Evolutionary conservation across 2,797 vertebrate species (phyloP), one percentile per base, ranked within the genome.

Genomic region (Phyllotis vaccarum): DNA sequence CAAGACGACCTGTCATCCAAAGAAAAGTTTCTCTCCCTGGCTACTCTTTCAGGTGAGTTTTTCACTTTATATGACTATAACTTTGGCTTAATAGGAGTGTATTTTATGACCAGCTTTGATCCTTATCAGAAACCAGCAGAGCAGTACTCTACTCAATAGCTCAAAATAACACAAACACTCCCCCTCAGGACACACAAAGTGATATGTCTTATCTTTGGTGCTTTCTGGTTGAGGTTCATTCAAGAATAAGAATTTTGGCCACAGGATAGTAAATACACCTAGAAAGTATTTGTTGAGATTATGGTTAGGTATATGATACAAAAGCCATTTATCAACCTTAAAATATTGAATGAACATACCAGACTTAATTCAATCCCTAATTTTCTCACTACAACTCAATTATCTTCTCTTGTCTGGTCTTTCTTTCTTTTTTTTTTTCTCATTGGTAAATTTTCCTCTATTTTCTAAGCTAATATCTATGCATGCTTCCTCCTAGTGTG

Each of bases 111-210:
- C 7, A 27, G 78, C 8, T n/a, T 37, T 58, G 9, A 14, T 29
- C 46, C 58, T 22, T 3, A 13, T 7, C 7, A 19, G 10, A 19
- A 58, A 43, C 4, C 21, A 13, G 3, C 7, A 9, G 11, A 60
- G 19, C 27, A 2, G 0, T 11, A n/a, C 0, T 34, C 31, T 19
- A 24, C 17, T 24, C 13, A 19, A 1, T 9, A 31, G 31, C 19
- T 43, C 75, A 43, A 58, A 21, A 17, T 3, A 2, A 4, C 16
- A 19, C 13, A n/a, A n/a, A n/a, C n/a, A n/a, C 14, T 2, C 0
- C 16, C 12, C 17, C 6, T 16, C 12, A 17, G 6, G 5, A 13
- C 22, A 21, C 70, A 40, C 31, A n/a, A 6, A 75, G 40, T 24
- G 43, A 1, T 2, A 2, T 3, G 1, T 17, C 22, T 49, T 29